Percentiles rank a stretch among this genome's conserved stretches.
phyloP scores from a whole-genome alignment of 2,888 invertebrate genomes.

The Cremastobaeus sp. region DNA sequence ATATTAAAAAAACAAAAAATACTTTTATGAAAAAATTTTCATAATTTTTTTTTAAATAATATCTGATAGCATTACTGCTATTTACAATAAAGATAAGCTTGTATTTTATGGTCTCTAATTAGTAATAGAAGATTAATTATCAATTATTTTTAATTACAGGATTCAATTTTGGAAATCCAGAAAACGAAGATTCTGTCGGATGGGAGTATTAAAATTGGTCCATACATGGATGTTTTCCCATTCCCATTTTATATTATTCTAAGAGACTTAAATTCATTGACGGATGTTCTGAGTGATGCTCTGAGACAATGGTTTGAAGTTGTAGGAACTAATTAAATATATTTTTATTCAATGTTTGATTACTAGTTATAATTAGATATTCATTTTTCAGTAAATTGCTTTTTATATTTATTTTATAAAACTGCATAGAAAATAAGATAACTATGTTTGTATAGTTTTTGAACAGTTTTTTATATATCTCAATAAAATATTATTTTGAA shows the following conservation, averaged over 20 bases:
- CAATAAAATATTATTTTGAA: no score
- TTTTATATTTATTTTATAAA: no score
- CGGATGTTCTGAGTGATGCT: constrained; percentile 95
- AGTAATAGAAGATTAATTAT: no score
- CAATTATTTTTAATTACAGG: constrained; percentile 78
- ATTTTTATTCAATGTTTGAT: no score
- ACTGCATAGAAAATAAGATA: no score
- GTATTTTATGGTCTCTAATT: no score
- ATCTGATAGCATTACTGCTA: background rate
- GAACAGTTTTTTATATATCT: no score
- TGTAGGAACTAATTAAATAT: no score
- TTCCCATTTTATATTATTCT: constrained; percentile 98
- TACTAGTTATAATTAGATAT: no score
- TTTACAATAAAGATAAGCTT: no score
- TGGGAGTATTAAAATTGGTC: constrained; percentile 77
- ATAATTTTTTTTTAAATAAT: background rate
- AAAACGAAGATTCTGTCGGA: constrained; percentile 85
- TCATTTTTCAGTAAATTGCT: no score
- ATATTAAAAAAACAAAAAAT: background rate
- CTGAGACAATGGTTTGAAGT: constrained; percentile 98
- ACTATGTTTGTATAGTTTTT: no score
- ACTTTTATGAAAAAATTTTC: background rate
- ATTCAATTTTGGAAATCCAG: constrained; percentile 94
- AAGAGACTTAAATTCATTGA: constrained; percentile 91
- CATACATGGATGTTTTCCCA: constrained; percentile 97